phyloP scores from a whole-genome alignment of 53 echinoderm and acorn worm species.

The Astropecten irregularis region DNA sequence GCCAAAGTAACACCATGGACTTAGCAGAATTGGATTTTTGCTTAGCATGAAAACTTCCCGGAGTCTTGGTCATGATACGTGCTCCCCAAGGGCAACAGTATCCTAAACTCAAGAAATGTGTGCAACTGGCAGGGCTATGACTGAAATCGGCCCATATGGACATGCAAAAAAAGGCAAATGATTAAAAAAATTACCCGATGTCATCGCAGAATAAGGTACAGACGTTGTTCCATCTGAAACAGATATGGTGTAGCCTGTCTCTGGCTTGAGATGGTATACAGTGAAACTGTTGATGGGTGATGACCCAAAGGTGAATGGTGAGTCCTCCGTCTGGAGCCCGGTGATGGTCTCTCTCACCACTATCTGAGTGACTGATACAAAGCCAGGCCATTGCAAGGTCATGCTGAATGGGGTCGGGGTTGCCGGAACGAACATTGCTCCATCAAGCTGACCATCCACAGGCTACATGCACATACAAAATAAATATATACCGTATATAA shows the following conservation, averaged over 20 bases:
- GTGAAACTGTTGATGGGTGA: neutral
- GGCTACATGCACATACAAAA: neutral
- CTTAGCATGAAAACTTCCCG: too few relatives aligned
- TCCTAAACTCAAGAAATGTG: too few relatives aligned
- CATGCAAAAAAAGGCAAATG: too few relatives aligned
- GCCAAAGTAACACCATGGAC: too few relatives aligned
- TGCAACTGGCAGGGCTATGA: too few relatives aligned
- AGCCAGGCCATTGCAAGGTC: neutral
- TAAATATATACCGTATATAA: neutral
- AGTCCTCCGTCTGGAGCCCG: slow-evolving; percentile 9
- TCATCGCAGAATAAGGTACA: neutral
- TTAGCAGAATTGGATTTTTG: too few relatives aligned
- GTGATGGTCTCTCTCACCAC: neutral
- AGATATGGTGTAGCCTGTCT: neutral
- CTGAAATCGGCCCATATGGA: too few relatives aligned
- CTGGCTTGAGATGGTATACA: slow-evolving; percentile 2
- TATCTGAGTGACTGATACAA: neutral
- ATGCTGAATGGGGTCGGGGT: slow-evolving; percentile 19
- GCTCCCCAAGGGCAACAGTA: too few relatives aligned
- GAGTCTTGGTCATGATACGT: too few relatives aligned
- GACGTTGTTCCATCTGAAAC: neutral
- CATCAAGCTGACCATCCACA: neutral
- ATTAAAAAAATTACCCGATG: slow-evolving; percentile 39
- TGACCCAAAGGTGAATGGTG: neutral
- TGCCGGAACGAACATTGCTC: neutral